Base-by-base conservation (phyloP, 2,888 invertebrate genomes). In the Seira sanloemensis region DNA sequence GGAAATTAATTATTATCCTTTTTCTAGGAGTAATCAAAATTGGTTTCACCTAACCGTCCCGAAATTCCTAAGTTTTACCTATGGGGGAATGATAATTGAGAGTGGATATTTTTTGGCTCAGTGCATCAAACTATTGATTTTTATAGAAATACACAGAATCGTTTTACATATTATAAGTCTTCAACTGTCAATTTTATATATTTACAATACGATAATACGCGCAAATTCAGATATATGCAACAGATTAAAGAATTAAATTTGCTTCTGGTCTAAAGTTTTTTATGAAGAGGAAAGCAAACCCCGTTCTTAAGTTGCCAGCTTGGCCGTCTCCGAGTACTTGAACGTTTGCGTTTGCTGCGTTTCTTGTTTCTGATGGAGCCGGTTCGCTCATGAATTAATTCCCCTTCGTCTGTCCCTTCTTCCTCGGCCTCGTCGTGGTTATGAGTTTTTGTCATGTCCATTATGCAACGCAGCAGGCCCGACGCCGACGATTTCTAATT, bases 241-340 rank as follows among this genome's bases (percentile, higher is more conserved):
- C 68, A 77, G 68, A 69, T 37, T n/a, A n/a, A 76, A 76, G 66
- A 37, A 58, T 58, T 18, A 58, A 58, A 67, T 73, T 16, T 75
- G 24, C 24, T 37, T 66, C 24, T 58, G 58, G 37, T 58, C 58
- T 58, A 58, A 58, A 18, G n/a, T n/a, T n/a, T 77, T 24, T 68
- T 46, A 77, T 46, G 62, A 62, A 74, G 76, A 76, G 66, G 67
- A 77, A 78, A 77, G 46, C 89, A 87, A 88, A 89, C 89, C 89
- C 89, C 89, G 77, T 89, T 89, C 46, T 86, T 82, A 67, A 78
- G 88, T 81, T 86, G 86, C 85, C 86, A 86, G 83, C 86, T 88
- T 79, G 86, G 84, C 62, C 87, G 86, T 83, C 88, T 87, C 78
- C 86, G 76, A 66, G 79, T 78, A 69, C 87, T 81, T 19, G 88